Evolutionary conservation across 2,797 vertebrate species (phyloP).

Genomic region (Catamblyrhynchus diadema): DNA sequence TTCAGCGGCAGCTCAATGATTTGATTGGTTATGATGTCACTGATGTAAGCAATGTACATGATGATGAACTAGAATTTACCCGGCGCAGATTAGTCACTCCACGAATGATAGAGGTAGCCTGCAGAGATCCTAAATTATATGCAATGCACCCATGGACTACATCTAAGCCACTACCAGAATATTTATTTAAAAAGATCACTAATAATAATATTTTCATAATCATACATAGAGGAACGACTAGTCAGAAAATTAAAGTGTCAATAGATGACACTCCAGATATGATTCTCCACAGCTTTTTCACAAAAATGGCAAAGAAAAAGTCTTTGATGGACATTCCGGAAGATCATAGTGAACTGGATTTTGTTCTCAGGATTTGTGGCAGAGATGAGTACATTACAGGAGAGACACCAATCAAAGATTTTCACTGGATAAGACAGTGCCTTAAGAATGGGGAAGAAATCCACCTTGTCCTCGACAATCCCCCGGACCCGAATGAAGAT

Average conservation of each 20-base stretch:
- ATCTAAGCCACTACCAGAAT: slow-evolving; percentile 86
- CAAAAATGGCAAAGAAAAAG: slow-evolving; percentile 91
- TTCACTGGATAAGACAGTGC: slow-evolving; percentile 94
- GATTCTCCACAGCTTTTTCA: slow-evolving; percentile 87
- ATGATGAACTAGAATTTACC: slow-evolving; percentile 96
- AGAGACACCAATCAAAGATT: slow-evolving; percentile 87
- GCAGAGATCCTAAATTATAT: slow-evolving; percentile 88
- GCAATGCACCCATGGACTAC: slow-evolving; percentile 95
- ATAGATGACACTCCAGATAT: slow-evolving; percentile 86
- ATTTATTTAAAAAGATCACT: slow-evolving; percentile 86
- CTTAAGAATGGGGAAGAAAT: slow-evolving; percentile 94
- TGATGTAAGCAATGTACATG: slow-evolving; percentile 94
- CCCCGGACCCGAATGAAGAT: slow-evolving; percentile 84
- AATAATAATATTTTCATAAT: slow-evolving; percentile 87
- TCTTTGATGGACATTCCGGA: slow-evolving; percentile 88
- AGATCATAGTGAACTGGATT: slow-evolving; percentile 83
- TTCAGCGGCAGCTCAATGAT: slow-evolving; percentile 89
- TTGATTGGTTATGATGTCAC: slow-evolving; percentile 97
- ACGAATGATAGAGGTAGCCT: slow-evolving; percentile 85
- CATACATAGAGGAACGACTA: slow-evolving; percentile 89
- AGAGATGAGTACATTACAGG: slow-evolving; percentile 93
- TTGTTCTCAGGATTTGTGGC: slow-evolving; percentile 92
- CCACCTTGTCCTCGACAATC: slow-evolving; percentile 87
- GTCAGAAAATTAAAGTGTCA: slow-evolving; percentile 93
- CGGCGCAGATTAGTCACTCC: slow-evolving; percentile 92